A percentile compares a stretch with the other conserved stretches of the same genome.
These are phyloP conservation scores for Cheilosia variabilis DNA, from an alignment of 2,888 invertebrate genomes.

Conservation along the genomic window DNA sequence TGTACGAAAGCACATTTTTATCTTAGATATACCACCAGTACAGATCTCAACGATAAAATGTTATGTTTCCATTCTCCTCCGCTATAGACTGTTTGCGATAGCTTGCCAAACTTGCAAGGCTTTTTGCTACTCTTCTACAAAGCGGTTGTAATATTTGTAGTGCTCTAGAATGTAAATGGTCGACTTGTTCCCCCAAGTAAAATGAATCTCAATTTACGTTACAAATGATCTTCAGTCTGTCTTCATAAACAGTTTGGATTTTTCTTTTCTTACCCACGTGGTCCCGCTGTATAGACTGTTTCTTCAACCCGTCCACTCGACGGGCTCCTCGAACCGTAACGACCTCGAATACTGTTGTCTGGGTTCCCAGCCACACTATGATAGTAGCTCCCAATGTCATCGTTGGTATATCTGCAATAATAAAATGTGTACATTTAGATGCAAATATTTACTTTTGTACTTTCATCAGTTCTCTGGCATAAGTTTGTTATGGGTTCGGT, in stretches of 20 bases:
- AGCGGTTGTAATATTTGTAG: slow-evolving; percentile 23
- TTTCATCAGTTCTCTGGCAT: no score
- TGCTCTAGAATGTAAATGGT: slow-evolving; percentile 51
- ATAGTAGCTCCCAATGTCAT: slow-evolving; percentile 89
- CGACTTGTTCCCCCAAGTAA: slow-evolving; percentile 23
- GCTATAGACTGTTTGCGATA: slow-evolving; percentile 18
- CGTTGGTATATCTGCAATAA: slow-evolving; percentile 84
- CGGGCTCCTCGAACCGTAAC: slow-evolving; percentile 90
- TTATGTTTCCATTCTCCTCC: slow-evolving; percentile 8
- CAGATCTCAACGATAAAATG: slow-evolving; percentile 43
- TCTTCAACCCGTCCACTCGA: slow-evolving; percentile 88
- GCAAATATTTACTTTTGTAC: not conserved
- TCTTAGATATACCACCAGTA: slow-evolving; percentile 40
- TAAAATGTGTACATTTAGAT: slow-evolving; percentile 1
- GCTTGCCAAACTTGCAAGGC: slow-evolving; percentile 5
- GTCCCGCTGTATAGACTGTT: slow-evolving; percentile 90
- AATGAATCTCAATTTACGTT: slow-evolving; percentile 23
- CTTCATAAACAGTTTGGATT: not conserved
- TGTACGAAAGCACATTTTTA: slow-evolving; percentile 23
- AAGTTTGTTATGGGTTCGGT: no score
- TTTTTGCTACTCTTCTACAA: slow-evolving; percentile 31
- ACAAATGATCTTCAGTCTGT: slow-evolving; percentile 3
- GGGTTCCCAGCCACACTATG: slow-evolving; percentile 87
- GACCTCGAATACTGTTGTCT: slow-evolving; percentile 88
- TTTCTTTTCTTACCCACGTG: slow-evolving; percentile 86